Conservation (phyloP, 2,888 invertebrate genomes). For the Endotricha flammealis region DNA sequence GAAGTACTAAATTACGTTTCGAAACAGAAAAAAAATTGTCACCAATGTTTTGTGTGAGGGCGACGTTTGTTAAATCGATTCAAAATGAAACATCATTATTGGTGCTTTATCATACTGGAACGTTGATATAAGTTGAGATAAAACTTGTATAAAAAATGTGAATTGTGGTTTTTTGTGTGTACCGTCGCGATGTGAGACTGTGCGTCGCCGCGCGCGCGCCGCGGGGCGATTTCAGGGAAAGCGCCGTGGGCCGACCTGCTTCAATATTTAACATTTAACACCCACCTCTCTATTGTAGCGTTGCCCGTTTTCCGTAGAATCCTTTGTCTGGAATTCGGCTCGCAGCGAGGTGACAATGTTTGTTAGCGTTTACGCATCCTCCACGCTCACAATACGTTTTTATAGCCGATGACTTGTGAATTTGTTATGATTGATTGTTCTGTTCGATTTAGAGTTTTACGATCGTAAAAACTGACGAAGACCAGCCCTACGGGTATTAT, state of each 20-base stretch:
- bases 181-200: conserved; percentile 65
- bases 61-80: conserved; percentile 62
- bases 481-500: conserved; percentile 38
- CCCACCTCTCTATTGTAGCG: conserved; percentile 61
- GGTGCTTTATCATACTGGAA: conserved; percentile 70
- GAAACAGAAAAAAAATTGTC: conserved; percentile 47
- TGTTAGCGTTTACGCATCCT: conserved; percentile 65
- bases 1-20: conserved; percentile 19
- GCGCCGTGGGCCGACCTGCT: conserved; percentile 53
- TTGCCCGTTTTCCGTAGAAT: conserved; percentile 53
- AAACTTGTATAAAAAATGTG: conserved; percentile 51
- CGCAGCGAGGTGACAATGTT: conserved; percentile 73
- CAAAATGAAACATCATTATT: conserved; percentile 75
- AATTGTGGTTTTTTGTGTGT: conserved; percentile 63
- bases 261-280: conserved; percentile 72
- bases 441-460: conserved; percentile 28
- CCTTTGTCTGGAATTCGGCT: conserved; percentile 66
- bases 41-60: conserved; percentile 43
- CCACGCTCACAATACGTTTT: conserved; percentile 65
- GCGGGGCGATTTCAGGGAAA: conserved; percentile 74
- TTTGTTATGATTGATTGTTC: conserved; percentile 73
- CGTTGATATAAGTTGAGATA: conserved; percentile 68
- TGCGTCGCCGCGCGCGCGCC: conserved; percentile 68
- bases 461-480: conserved; percentile 43
- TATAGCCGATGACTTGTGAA: conserved; percentile 76